Percentiles rank a stretch among this genome's conserved stretches.
These are phyloP conservation scores for Malurus cyaneus DNA, from an alignment of 2,113 vertebrate species.

Conservation along the genomic window DNA sequence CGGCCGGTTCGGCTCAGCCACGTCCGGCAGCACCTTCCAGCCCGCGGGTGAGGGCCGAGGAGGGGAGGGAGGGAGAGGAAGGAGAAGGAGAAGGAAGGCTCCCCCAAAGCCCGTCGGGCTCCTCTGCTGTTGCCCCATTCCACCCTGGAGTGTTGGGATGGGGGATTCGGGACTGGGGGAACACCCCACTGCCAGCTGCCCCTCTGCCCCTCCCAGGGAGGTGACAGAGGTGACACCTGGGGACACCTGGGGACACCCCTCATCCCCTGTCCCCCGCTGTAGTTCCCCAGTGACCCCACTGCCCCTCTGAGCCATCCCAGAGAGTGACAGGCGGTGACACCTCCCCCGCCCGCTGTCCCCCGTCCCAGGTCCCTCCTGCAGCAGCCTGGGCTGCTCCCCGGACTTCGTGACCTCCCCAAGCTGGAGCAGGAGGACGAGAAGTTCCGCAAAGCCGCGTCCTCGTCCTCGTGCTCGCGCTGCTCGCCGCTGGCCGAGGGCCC, in stretches of 20 bases:
- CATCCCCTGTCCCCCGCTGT: too few relatives aligned
- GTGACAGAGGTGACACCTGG: too few relatives aligned
- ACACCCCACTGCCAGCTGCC: too few relatives aligned
- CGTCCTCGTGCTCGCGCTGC: constrained; percentile 72
- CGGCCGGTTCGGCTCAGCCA: constrained; percentile 76
- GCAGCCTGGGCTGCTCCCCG: constrained; percentile 67
- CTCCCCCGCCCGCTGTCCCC: background rate
- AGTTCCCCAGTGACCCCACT: background rate
- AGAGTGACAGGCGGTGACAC: too few relatives aligned
- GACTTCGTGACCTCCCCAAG: constrained; percentile 77
- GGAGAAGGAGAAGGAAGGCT: too few relatives aligned
- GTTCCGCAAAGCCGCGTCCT: constrained; percentile 75
- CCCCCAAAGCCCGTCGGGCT: too few relatives aligned
- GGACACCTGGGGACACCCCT: too few relatives aligned
- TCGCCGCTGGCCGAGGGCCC: constrained; percentile 70
- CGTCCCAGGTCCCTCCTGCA: constrained; percentile 53
- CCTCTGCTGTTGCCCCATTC: too few relatives aligned
- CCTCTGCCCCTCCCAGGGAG: too few relatives aligned
- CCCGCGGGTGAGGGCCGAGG: constrained; percentile 58
- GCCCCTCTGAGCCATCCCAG: too few relatives aligned
- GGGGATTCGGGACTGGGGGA: too few relatives aligned
- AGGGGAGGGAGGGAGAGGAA: background rate
- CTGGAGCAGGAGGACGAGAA: constrained; percentile 82
- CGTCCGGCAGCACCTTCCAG: constrained; percentile 84
- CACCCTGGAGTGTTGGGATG: too few relatives aligned